Evolutionary conservation across 2,888 invertebrate species (phyloP), one percentile per base, ranked within the genome.

Genomic region (Crepidodera aurea): DNA sequence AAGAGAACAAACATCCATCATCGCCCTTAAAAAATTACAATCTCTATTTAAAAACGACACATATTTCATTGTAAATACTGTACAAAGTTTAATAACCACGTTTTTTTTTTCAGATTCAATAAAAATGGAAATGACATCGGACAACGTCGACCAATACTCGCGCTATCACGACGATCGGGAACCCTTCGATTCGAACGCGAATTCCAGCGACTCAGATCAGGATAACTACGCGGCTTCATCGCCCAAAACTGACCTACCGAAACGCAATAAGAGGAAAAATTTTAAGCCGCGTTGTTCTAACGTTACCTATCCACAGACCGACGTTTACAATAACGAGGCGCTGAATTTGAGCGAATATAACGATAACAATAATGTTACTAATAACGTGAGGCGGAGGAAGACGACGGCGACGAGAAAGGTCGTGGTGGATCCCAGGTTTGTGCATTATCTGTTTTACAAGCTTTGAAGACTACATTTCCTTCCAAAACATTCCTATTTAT

Each of bases 251-350:
- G 84, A 84, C 70, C 82, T 83, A 77, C 87, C 87, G 65, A 88
- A 88, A 79, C 84, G 89, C 73, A 91, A 91, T 83, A 90, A 91
- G 73, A 82, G 91, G 70, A 91, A 91, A 80, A 91, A 91, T 79
- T 90, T 91, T 81, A 88, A 90, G 73, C 92, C 92, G 0, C 83
- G 91, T 72, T 92, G 90, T 1, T 86, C 85, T 65, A 79, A 84
- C 15, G 81, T 83, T 0, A 77, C 82, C 1, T 84, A 83, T 72
- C 83, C 84, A 4, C 85, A 84, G 63, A 76, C 70, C 65, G 66
- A 68, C 19, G 64, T 63, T 27, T 65, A 56, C 44, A 74, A 68
- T 64, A 73, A 67, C 44, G 74, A 65, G 62, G 73, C 66, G 60
- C 64, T 63, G 19, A 74, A 69, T 62, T 62, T 69, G 64, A 71